Percentiles rank a stretch among this genome's conserved stretches.
These are phyloP conservation scores for Hyaena hyaena DNA, from an alignment of 2,113 vertebrate species.

Conservation along the genomic window DNA sequence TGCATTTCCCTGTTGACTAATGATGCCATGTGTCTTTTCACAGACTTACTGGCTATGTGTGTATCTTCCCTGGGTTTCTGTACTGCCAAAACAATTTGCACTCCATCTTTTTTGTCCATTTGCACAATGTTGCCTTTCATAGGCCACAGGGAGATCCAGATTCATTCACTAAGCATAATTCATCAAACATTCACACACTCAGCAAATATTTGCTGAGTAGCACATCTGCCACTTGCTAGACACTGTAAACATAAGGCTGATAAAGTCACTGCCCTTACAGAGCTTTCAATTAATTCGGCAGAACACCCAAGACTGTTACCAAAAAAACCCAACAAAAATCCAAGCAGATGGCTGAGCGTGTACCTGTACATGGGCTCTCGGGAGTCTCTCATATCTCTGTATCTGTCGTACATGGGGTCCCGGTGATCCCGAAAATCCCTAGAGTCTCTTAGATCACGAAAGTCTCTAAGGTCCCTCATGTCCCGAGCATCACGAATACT, in stretches of 20 bases:
- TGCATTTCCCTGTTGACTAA: neutral
- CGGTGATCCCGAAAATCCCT: slow-evolving; percentile 86
- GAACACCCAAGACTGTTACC: neutral
- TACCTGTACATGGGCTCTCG: slow-evolving; percentile 87
- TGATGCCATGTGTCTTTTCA: neutral
- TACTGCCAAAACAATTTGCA: neutral
- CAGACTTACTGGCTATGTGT: neutral
- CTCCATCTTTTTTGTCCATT: neutral
- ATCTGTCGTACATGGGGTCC: slow-evolving; percentile 87
- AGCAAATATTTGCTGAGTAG: slow-evolving; percentile 12
- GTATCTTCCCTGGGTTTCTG: neutral
- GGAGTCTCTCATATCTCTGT: slow-evolving; percentile 87
- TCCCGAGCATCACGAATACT: slow-evolving; percentile 82
- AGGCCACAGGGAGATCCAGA: neutral
- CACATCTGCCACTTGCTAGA: neutral
- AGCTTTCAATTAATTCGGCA: neutral
- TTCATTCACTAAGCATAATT: neutral
- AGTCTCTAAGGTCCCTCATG: slow-evolving; percentile 84
- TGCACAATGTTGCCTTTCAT: neutral
- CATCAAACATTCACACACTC: neutral
- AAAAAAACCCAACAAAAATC: neutral
- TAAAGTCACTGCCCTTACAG: neutral
- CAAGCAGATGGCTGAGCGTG: neutral
- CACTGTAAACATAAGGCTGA: neutral
- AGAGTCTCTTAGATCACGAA: slow-evolving; percentile 86